Base-by-base conservation (phyloP, 2,113 vertebrate species). In the Phalacrocorax carbo region DNA sequence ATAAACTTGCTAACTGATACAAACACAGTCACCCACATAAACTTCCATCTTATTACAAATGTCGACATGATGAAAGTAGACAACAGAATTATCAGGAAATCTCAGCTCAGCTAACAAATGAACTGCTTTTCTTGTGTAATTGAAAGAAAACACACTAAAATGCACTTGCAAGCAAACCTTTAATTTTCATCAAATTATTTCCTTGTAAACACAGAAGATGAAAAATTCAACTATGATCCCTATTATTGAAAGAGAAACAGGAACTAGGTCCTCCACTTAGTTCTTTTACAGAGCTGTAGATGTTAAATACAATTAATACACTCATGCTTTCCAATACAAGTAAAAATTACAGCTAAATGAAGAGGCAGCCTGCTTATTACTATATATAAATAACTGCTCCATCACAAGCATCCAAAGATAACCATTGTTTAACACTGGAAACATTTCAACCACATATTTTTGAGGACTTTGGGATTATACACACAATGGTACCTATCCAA, bases 281-380 rank as follows among this genome's bases (percentile, higher is more conserved):
- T 36, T 93, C 70, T 86, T 94, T 51, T 77, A 82, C 90, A 96
- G 84, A 85, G 52, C 62, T 77, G 81, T 9, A 78, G 73, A 62
- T 92, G 61, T 82, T 94, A 80, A 87, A 94, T 66, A 94, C 71
- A 96, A 91, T 89, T 70, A 86, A 90, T 38, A 87, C 34, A 97
- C 73, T 93, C 94, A 96, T 97, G 95, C 94, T 96, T 97, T 96
- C 66, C 93, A 75, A 92, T 91, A 96, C 82, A 92, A 58, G 86
- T 32, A 82, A 86, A 88, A 95, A 95, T 82, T 52, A 82, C 69
- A 94, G 88, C 27, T 71, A 82, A 70, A 77, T 38, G 72, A 73
- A 72, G 82, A 94, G 94, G 65, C 58, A 95, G 81, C 65, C 87
- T 96, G 95, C 64, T 96, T 46, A 91, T 72, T 81, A 95, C 23